Base-by-base conservation (phyloP, 2,797 vertebrate species). In the Emys orbicularis region DNA sequence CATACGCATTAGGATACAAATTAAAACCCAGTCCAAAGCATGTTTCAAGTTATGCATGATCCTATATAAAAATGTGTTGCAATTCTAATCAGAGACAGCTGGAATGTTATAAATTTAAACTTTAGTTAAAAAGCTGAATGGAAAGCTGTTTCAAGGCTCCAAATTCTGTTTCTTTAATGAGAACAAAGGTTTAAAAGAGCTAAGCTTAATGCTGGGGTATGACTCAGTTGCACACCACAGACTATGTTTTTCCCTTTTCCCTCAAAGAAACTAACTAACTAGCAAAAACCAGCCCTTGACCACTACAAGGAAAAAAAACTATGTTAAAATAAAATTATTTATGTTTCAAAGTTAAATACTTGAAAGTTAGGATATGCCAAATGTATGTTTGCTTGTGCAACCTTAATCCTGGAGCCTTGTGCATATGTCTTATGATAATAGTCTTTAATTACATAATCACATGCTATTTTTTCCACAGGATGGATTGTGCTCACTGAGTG, bases 11-110 rank as follows among this genome's bases (percentile, higher is more conserved):
- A 65, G 15, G 61, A 65, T n/a, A 65, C 31, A n/a, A 65, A 65
- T n/a, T 8, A 65, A 65, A 65, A 65, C 34, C 34, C 34, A 34
- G 61, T n/a, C 34, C 34, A 65, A 65, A 65, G 8, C 56, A 57
- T 57, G 56, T 5, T 57, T 29, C 27, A 57, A 57, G 56, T 57
- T 57, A 29, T n/a, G 15, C 34, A 65, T 65, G 34, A n/a, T 65
- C 61, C n/a, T 65, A n/a, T n/a, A 79, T 53, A 90, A 86, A 89
- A 93, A 13, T 11, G 23, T 5, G 2, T 27, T 83, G 31, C 1
- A 57, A 53, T 92, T 88, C 56, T 83, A 31, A 90, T 88, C 34
- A 92, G 81, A 84, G 79, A 56, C 16, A 91, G 23, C 6, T 23
- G 27, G 27, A 87, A 84, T 5, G 37, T n/a, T 91, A 57, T 72